Evolutionary conservation across 2,113 vertebrate genomes (phyloP).

Genomic region (Vidua macroura): DNA sequence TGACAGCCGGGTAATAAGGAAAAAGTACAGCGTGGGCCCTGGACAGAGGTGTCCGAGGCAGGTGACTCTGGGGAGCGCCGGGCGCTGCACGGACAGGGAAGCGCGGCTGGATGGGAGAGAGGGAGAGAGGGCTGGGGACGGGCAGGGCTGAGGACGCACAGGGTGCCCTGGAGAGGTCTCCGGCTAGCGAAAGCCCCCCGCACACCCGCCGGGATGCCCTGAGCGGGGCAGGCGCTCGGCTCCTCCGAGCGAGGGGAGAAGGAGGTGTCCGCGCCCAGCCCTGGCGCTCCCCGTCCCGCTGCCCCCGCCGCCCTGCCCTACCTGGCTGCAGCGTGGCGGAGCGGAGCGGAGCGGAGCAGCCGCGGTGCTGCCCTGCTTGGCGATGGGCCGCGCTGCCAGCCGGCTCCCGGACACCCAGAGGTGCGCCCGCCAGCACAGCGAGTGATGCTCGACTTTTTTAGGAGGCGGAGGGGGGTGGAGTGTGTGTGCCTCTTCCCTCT

Average conservation of each 20-base stretch:
- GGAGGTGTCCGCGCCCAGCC: not conserved
- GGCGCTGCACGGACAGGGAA: rapidly evolving
- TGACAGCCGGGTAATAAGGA: not conserved
- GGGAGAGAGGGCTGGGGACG: rapidly evolving
- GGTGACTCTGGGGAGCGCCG: rapidly evolving
- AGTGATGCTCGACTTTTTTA: rapidly evolving
- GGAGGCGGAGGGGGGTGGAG: not conserved
- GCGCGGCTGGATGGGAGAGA: rapidly evolving
- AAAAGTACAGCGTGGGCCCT: rapidly evolving
- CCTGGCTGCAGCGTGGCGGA: not conserved
- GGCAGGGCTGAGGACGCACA: rapidly evolving
- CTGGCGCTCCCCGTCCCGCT: rapidly evolving
- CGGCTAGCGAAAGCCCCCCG: too few species aligned
- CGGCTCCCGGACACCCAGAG: rapidly evolving
- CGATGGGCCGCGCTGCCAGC: not conserved
- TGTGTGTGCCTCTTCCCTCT: not conserved
- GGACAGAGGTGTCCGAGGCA: rapidly evolving
- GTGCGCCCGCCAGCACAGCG: rapidly evolving
- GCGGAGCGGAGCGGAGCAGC: not conserved
- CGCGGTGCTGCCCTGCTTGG: rapidly evolving
- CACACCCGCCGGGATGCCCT: not conserved
- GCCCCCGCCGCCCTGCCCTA: not conserved
- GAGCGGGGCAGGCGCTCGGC: not conserved
- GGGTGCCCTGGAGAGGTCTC: too few species aligned
- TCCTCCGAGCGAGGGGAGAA: not conserved